Evolutionary conservation across 2,888 invertebrate species (phyloP), one percentile per base, ranked within the genome.

Genomic region (Digitonthophagus gazella): DNA sequence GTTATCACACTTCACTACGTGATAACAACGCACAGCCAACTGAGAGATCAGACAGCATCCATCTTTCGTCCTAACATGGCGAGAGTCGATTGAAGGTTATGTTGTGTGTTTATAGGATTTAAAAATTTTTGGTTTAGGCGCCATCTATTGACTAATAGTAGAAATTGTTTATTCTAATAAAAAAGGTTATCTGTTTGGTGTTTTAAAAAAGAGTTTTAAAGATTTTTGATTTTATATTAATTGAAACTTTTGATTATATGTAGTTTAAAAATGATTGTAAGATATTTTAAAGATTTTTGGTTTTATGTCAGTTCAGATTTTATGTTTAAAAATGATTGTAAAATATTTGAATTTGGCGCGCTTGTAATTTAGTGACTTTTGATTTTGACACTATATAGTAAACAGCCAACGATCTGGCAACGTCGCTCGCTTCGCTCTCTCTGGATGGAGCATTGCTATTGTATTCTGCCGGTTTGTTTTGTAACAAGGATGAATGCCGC

Each of bases 21-120:
- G 28, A 44, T 44, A 44, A 44, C 11, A 11, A 44, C 28, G 28
- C 28, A 11, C n/a, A 44, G 28, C 28, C 11, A 8, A 44, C 28
- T 44, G 28, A 44, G 28, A 44, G 6, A 44, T 44, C 2, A 61
- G 18, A 61, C 61, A 61, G 61, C 61, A 61, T 61, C 61, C 61
- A 61, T 61, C 61, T 61, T 61, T 61, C 18, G 18, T 61, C 18
- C n/a, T 18, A 61, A 61, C 19, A 61, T 61, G 61, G 61, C 61
- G 61, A 61, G 20, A 14, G 18, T 20, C 16, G 20, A 61, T 15
- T 61, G 61, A n/a, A 61, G 61, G 61, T 61, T 61, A 61, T 61
- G 61, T 61, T 20, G n/a, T 14, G 18, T 61, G 61, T 61, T 61
- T 61, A 61, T 20, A 16, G 20, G 61, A 61, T 19, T 61, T 61